A percentile compares a stretch with the other conserved stretches of the same genome.
phyloP scores from a whole-genome alignment of 2,113 vertebrate species.

The Melospiza georgiana region DNA sequence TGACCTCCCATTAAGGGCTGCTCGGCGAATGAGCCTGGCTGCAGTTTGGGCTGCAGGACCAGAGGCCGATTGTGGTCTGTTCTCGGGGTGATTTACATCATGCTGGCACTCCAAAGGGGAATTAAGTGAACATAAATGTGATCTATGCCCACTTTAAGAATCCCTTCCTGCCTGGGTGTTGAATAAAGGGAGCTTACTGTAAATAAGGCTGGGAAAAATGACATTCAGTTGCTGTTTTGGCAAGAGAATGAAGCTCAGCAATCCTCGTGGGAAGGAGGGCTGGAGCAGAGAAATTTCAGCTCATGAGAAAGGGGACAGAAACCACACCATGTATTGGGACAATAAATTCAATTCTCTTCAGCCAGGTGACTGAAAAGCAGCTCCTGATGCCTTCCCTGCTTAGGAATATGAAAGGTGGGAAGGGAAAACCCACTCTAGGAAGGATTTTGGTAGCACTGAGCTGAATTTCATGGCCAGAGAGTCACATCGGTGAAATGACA shows the following conservation, averaged over 20 bases:
- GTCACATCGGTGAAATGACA: not conserved
- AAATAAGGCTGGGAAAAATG: constrained; percentile 58
- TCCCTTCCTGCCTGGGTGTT: constrained; percentile 28
- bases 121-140: constrained; percentile 62
- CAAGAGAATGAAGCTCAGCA: not conserved
- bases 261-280: not conserved
- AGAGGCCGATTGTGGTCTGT: not conserved
- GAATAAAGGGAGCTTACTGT: constrained; percentile 48
- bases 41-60: not conserved
- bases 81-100: constrained; percentile 38
- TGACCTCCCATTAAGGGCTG: constrained; percentile 4
- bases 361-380: not conserved
- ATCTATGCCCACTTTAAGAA: constrained; percentile 41
- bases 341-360: not conserved
- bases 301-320: not conserved
- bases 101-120: not conserved
- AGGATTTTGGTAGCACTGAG: not conserved
- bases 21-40: not conserved
- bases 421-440: not conserved
- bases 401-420: not conserved
- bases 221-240: constrained; percentile 21
- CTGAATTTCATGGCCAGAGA: not conserved
- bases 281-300: not conserved
- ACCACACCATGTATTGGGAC: not conserved
- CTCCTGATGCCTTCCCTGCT: not conserved